Conservation (phyloP, 2,113 vertebrate species). For the Laterallus jamaicensis region DNA sequence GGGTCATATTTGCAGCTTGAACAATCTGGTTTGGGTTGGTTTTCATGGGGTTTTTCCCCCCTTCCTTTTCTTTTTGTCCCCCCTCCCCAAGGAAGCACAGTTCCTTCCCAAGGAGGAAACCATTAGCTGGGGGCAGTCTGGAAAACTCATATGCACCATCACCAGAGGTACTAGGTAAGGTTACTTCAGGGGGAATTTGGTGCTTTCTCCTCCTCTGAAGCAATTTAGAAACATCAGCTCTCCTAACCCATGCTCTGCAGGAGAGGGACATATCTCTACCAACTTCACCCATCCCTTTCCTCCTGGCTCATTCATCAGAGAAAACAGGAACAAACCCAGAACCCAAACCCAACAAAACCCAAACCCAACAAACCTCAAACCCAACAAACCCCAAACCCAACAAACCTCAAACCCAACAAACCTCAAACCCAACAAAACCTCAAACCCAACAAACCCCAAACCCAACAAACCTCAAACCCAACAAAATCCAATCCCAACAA, state of each 20-base stretch:
- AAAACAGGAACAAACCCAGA: background rate
- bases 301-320: background rate
- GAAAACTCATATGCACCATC: background rate
- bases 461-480: no score
- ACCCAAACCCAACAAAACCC: no score
- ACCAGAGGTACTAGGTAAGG: background rate
- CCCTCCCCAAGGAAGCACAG: background rate
- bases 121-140: background rate
- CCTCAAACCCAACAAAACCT: no score
- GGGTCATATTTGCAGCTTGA: constrained; percentile 18
- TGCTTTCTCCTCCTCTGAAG: constrained; percentile 34
- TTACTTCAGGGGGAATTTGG: background rate
- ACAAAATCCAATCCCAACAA: no score
- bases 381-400: background rate
- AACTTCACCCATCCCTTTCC: background rate
- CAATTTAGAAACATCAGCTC: background rate
- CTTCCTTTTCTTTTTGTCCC: background rate
- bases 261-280: background rate
- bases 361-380: background rate
- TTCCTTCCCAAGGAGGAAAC: constrained; percentile 9
- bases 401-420: no score
- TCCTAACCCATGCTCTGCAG: background rate
- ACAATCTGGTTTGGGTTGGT: background rate
- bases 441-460: no score
- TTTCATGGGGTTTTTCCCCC: no score